phyloP scores from a whole-genome alignment of 2,888 invertebrate genomes.

The Omphaloscelis lunosa region DNA sequence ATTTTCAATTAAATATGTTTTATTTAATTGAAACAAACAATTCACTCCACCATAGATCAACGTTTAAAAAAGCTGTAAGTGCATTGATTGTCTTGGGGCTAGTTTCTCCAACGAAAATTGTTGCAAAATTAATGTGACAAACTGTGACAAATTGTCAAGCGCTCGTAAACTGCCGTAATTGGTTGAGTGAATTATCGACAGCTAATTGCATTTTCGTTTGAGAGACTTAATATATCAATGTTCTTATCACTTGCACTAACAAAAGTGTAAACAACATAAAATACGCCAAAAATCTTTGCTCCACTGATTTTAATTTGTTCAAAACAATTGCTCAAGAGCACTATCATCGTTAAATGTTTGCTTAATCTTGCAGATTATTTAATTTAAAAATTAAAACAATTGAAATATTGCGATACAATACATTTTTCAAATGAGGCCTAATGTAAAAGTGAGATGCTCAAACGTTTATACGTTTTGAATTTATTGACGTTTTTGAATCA shows the following conservation, averaged over 20 bases:
- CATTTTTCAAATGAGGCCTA: conserved; percentile 34
- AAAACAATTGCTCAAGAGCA: conserved; percentile 47
- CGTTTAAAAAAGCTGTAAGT: not conserved
- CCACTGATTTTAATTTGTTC: conserved; percentile 22
- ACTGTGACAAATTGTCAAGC: not conserved
- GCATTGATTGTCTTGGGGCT: not conserved
- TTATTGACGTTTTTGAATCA: not conserved
- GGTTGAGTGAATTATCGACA: not conserved
- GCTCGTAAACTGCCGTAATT: not conserved
- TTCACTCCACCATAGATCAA: not conserved
- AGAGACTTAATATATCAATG: not conserved
- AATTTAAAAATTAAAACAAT: not conserved
- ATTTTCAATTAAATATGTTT: not conserved
- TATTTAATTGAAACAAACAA: not conserved
- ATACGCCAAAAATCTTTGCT: conserved; percentile 37
- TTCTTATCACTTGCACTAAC: conserved; percentile 6
- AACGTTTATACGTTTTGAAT: conserved; percentile 22
- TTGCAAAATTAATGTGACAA: not conserved
- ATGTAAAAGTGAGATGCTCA: conserved; percentile 21
- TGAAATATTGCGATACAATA: not conserved
- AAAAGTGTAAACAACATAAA: conserved; percentile 10
- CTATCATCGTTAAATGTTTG: conserved; percentile 17
- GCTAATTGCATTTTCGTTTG: not conserved
- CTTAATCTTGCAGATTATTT: conserved; percentile 11
- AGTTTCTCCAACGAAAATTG: not conserved